Evolutionary conservation across 2,113 vertebrate genomes (phyloP), one percentile per base, ranked within the genome.

Genomic region (Poeciliopsis turrubarensis): DNA sequence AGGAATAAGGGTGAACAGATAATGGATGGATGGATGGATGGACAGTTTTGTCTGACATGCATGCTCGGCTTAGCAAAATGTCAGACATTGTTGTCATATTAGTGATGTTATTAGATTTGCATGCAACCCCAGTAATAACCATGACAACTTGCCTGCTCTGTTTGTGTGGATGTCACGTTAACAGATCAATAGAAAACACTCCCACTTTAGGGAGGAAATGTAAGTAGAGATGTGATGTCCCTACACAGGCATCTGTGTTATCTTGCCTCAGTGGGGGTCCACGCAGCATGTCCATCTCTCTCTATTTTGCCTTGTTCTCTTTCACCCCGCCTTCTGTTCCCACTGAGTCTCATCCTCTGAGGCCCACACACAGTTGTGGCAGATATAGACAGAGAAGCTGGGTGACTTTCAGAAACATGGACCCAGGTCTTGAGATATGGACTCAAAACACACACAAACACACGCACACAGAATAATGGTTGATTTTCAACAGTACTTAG

Each of bases 341-440:
- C 29, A 31, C 31, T 25, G 62, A 51, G 44, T 60, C 62, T 68
- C 32, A 63, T 73, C 64, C 71, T 57, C 47, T 2, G 25, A n/a
- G 72, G 31, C 73, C 75, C 44, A 57, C 14, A 78, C 73, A 67
- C 25, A 61, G 30, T 74, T 80, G 78, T 37, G 47, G 62, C 67
- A 73, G 72, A 11, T 13, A 0, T 29, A 34, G 39, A 70, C 26
- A 64, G 54, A 64, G 26, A 73, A 73, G 51, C 11, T 34, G 70
- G 57, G 79, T 74, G 69, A 79, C 73, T 75, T 77, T 88, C 83
- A 84, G 69, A 87, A 85, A 91, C 81, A 80, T 86, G 80, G 85
- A 91, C 66, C 73, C 76, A 72, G 86, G 86, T 88, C 86, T 63
- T 2, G 62, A 81, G 87, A 83, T 17, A 64, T 62, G 76, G 66